Percentiles rank a stretch among this genome's conserved stretches.
Conservation (phyloP, 1,140 invertebrate genomes). For the Triops cancriformis region DNA sequence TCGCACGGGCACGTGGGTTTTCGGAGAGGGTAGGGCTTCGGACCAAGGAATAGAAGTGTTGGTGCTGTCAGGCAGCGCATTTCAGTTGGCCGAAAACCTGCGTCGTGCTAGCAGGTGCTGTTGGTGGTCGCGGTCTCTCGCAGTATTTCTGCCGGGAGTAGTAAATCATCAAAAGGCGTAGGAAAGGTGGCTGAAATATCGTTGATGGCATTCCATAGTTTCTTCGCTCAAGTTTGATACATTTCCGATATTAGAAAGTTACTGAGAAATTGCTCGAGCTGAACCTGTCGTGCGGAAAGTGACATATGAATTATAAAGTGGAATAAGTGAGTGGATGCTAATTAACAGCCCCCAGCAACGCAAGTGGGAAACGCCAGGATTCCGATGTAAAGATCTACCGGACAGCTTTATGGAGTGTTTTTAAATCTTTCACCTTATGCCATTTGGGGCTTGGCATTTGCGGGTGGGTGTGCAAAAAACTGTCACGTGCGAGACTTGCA, state of each 20-base stretch:
- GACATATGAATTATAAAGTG: not conserved
- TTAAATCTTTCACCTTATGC: not conserved
- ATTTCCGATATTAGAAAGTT: no score
- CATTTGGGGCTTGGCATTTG: not conserved
- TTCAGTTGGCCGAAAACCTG: conserved; percentile 3
- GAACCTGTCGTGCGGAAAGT: not conserved
- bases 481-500: not conserved
- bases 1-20: not conserved
- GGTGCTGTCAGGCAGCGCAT: not conserved
- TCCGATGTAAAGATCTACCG: not conserved
- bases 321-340: not conserved
- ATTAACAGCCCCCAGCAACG: not conserved
- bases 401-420: not conserved
- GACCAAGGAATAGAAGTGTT: not conserved
- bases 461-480: not conserved
- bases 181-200: no score
- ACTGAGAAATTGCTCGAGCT: no score
- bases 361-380: not conserved
- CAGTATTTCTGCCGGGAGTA: not conserved
- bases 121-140: not conserved
- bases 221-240: no score
- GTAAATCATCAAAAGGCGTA: no score
- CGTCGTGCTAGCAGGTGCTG: not conserved
- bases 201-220: no score
- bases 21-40: not conserved